Evolutionary conservation across 2,797 vertebrate genomes (phyloP), one percentile per base, ranked within the genome.

Genomic region (Sandelia bainsii): DNA sequence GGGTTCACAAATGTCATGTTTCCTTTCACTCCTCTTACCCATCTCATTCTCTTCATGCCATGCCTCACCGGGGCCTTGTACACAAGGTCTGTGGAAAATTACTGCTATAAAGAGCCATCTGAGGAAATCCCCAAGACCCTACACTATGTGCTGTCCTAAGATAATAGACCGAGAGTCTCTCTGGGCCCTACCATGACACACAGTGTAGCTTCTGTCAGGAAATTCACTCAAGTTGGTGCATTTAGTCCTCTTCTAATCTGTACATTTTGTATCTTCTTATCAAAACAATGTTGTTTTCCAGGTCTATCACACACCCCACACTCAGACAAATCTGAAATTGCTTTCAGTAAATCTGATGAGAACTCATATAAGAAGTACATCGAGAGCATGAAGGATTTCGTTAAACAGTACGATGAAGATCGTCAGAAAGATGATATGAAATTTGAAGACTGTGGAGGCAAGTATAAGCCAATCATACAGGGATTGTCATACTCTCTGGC

Each of bases 291-390:
- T 50, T 72, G 8, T 80, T 81, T 44, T 46, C 19, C 92, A 99
- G 98, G 98, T 83, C 83, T 99, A 63, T 96, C 97, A 37, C 97
- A 97, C 91, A 62, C 96, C 23, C 98, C 98, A 5, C 94, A 91
- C 80, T 95, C 96, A 13, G 89, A 93, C 0, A 99, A 99, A 92
- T 94, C 96, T 3, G 98, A 99, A 87, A 95, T 99, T 60, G 6
- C 88, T 62, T 99, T 94, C 89, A 83, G 3, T 0, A 1, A 73
- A 4, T 25, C 2, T 0, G 79, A 96, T 0, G 0, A 10, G 0
- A 1, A 0, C 0, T 37, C 60, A 20, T 98, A 89, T 4, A 4
- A 58, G 0, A 53, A 61, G 0, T 96, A 96, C 2, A 54, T 88
- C 13, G 6, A 8, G 0, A 92, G 77, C 84, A 89, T 99, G 3